phyloP scores from a whole-genome alignment of 2,113 vertebrate species.

The Opisthocomus hoazin region DNA sequence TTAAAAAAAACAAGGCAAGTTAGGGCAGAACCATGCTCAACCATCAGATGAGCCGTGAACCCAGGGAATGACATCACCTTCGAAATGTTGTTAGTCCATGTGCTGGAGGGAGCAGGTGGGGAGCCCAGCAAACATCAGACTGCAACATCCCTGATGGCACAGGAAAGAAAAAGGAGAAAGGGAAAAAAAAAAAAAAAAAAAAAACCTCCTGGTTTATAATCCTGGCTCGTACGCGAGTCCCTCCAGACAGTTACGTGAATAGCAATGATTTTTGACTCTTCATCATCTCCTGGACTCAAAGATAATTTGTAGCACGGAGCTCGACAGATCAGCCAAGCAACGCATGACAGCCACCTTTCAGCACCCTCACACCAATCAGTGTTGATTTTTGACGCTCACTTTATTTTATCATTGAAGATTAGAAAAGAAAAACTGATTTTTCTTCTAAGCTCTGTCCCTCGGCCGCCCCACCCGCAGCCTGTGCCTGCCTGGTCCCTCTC shows the following conservation, averaged over 20 bases:
- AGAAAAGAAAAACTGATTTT: neutral
- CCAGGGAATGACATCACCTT: neutral
- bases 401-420: neutral
- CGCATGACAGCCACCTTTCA: neutral
- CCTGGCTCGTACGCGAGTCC: accelerated
- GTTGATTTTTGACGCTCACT: neutral
- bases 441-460: neutral
- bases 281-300: neutral
- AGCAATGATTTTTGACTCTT: neutral
- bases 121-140: neutral
- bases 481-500: neutral
- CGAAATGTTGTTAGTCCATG: accelerated
- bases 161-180: no score
- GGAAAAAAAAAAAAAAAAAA: no score
- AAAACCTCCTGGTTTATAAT: neutral
- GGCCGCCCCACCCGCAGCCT: neutral
- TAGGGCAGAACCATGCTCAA: accelerated
- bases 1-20: neutral
- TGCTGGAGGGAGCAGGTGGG: neutral
- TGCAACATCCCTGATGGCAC: neutral
- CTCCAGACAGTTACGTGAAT: neutral
- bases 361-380: accelerated
- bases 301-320: neutral
- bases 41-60: neutral
- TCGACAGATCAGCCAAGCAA: accelerated